These are phyloP conservation scores for Saxidomus purpurata DNA, from an alignment of 1,140 invertebrate genomes.

Conservation along the genomic window DNA sequence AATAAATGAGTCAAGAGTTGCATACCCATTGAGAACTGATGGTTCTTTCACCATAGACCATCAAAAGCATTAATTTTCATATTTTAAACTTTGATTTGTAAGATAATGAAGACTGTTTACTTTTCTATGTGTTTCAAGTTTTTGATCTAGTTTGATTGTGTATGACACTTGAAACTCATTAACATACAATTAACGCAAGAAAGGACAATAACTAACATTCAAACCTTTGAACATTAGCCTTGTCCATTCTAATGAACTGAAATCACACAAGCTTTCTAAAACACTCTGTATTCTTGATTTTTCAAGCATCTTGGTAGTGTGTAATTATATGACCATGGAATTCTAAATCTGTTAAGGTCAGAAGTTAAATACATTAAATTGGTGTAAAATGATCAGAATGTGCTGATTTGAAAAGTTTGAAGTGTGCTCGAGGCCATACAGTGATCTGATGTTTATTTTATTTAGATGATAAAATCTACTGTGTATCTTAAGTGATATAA, in stretches of 20 bases:
- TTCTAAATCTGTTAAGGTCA: background rate
- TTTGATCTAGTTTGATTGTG: too few relatives aligned
- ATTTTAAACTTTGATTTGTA: too few relatives aligned
- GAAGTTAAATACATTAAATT: background rate
- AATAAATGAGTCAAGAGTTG: too few relatives aligned
- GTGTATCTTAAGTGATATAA: too few relatives aligned
- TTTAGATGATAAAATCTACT: too few relatives aligned
- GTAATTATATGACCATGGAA: background rate
- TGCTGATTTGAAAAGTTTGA: constrained; percentile 3
- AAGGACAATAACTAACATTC: background rate
- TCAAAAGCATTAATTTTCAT: too few relatives aligned
- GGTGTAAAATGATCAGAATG: background rate
- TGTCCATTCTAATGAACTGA: background rate
- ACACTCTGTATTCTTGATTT: background rate
- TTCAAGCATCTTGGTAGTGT: background rate
- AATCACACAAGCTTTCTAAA: background rate
- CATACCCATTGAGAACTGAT: too few relatives aligned
- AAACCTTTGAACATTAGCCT: background rate
- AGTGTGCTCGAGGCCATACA: background rate
- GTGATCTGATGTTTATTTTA: background rate
- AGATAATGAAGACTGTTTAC: too few relatives aligned
- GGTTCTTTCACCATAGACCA: too few relatives aligned
- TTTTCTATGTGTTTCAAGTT: too few relatives aligned
- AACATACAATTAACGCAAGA: background rate
- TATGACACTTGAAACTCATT: background rate